phyloP scores from a whole-genome alignment of 2,888 invertebrate genomes.

The Trilocha varians region DNA sequence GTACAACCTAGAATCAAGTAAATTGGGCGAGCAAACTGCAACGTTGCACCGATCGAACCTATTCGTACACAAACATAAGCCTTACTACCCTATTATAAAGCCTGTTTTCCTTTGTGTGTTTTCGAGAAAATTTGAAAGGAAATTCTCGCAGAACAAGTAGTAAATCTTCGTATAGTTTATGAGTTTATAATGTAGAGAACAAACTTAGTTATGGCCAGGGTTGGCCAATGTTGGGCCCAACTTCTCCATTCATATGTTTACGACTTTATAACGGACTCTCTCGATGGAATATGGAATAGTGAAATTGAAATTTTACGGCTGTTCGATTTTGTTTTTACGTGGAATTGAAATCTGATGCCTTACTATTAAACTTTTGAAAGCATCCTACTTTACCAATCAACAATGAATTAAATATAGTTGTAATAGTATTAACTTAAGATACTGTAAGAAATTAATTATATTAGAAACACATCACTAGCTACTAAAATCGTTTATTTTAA shows the following conservation, averaged over 20 bases:
- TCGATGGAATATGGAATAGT: too few relatives aligned
- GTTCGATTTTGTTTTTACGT: too few relatives aligned
- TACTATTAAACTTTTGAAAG: too few relatives aligned
- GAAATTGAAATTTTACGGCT: too few relatives aligned
- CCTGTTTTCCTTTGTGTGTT: conserved; percentile 10
- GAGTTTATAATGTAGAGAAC: conserved; percentile 12
- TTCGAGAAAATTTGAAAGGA: conserved; percentile 26
- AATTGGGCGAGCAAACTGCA: not conserved
- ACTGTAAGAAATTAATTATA: too few relatives aligned
- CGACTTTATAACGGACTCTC: not conserved
- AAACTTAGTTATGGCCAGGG: conserved; percentile 12
- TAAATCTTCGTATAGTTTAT: conserved; percentile 47
- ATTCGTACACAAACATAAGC: not conserved
- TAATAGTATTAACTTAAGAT: too few relatives aligned
- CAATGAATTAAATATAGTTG: too few relatives aligned
- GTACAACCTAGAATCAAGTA: not conserved
- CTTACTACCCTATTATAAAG: not conserved
- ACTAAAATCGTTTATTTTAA: too few relatives aligned
- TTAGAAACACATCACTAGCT: too few relatives aligned
- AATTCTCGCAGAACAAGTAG: conserved; percentile 41
- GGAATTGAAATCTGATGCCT: too few relatives aligned
- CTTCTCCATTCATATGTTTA: not conserved
- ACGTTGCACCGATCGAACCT: not conserved
- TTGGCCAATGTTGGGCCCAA: not conserved
- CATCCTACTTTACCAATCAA: too few relatives aligned